These are phyloP conservation scores for Argyrosomus japonicus DNA, from an alignment of 2,113 vertebrate genomes.

Conservation along the genomic window DNA sequence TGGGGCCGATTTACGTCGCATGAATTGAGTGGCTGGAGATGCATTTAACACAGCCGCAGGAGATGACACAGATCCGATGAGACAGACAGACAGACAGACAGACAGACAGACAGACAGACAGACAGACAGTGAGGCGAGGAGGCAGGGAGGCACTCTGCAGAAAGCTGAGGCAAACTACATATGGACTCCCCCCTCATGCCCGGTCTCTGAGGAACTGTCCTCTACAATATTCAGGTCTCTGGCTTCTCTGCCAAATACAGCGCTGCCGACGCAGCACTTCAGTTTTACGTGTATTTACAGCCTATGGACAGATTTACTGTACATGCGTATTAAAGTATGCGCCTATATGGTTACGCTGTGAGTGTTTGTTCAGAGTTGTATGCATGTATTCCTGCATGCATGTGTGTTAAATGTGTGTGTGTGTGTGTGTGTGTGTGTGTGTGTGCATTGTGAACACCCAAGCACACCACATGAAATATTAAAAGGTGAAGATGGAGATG, in stretches of 20 bases:
- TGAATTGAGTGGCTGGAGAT: constrained; percentile 87
- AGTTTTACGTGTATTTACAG: constrained; percentile 80
- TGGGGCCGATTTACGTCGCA: constrained; percentile 84
- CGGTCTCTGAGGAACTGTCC: constrained; percentile 53
- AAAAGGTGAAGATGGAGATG: constrained; percentile 93
- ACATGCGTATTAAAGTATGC: constrained; percentile 11
- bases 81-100: constrained; percentile 60
- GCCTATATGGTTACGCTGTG: not conserved
- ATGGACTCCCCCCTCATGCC: constrained; percentile 28
- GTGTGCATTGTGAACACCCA: constrained; percentile 83
- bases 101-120: constrained; percentile 79
- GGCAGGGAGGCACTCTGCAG: constrained; percentile 61
- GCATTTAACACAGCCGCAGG: constrained; percentile 89
- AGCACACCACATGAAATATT: constrained; percentile 93
- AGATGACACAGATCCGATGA: constrained; percentile 94
- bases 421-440: constrained; percentile 20
- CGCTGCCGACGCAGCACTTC: constrained; percentile 83
- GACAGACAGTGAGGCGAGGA: constrained; percentile 39
- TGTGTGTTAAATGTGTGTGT: constrained; percentile 12
- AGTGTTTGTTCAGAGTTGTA: constrained; percentile 33
- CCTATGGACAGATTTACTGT: constrained; percentile 55
- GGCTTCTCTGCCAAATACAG: constrained; percentile 60
- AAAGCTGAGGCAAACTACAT: constrained; percentile 46
- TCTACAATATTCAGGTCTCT: constrained; percentile 66
- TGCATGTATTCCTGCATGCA: not conserved